A percentile compares a stretch with the other conserved stretches of the same genome.
Evolutionary conservation across 2,888 invertebrate species (phyloP).

Genomic region (Tuta absoluta): DNA sequence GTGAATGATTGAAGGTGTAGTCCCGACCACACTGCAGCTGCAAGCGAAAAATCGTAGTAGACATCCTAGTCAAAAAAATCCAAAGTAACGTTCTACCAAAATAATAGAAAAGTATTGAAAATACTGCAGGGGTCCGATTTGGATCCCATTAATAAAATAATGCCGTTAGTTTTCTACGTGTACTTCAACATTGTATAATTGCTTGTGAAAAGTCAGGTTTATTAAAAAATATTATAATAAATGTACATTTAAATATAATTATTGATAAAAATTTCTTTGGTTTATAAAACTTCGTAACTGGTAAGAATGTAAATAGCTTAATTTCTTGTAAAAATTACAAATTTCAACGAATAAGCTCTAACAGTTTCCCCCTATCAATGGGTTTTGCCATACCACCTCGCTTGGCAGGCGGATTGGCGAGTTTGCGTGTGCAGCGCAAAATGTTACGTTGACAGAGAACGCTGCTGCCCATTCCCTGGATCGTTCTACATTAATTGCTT

Average conservation of each 20-base stretch:
- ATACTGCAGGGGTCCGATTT: slow-evolving; percentile 31
- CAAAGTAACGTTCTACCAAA: slow-evolving; percentile 35
- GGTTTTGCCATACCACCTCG: no score
- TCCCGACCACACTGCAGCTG: slow-evolving; percentile 24
- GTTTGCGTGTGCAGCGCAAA: no score
- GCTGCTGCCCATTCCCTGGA: no score
- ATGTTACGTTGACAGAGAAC: no score
- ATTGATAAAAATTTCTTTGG: background rate
- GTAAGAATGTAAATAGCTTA: background rate
- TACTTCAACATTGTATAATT: slow-evolving; percentile 34
- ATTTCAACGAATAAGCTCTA: background rate
- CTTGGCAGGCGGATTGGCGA: no score
- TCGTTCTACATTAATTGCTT: no score
- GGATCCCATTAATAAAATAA: slow-evolving; percentile 40
- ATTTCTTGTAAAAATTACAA: background rate
- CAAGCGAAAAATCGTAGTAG: slow-evolving; percentile 30
- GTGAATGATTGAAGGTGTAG: slow-evolving; percentile 29
- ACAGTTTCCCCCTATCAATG: no score
- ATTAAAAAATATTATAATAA: slow-evolving; percentile 46
- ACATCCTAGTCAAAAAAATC: slow-evolving; percentile 43
- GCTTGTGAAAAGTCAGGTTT: slow-evolving; percentile 41
- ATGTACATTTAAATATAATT: slow-evolving; percentile 50
- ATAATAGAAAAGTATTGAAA: slow-evolving; percentile 31
- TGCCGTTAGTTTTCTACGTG: slow-evolving; percentile 52
- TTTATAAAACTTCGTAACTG: background rate